These are phyloP conservation scores for Neodiprion lecontei DNA, from an alignment of 1,140 invertebrate species.

Conservation along the genomic window DNA sequence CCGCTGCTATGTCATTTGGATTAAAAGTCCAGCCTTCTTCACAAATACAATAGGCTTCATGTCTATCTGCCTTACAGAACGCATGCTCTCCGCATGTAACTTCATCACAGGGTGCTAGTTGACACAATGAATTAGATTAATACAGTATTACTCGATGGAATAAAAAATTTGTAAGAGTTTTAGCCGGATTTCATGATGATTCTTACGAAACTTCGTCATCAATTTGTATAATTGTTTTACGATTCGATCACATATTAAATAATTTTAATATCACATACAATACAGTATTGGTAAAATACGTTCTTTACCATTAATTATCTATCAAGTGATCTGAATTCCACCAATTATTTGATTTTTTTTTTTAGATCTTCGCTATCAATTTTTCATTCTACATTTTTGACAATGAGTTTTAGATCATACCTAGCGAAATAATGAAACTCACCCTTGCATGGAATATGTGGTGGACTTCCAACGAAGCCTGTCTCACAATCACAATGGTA, in stretches of 20 bases:
- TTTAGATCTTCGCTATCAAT: too few species aligned
- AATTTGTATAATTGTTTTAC: too few species aligned
- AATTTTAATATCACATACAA: too few species aligned
- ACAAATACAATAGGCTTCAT: constrained; percentile 91
- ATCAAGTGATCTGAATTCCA: too few species aligned
- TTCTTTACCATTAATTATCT: too few species aligned
- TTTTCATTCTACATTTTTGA: too few species aligned
- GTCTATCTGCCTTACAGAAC: constrained; percentile 86
- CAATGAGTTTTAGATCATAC: background rate
- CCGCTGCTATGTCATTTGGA: constrained; percentile 85
- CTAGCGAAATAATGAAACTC: constrained; percentile 18
- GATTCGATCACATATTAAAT: too few species aligned
- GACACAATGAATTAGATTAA: background rate
- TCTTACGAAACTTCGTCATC: constrained; percentile 15
- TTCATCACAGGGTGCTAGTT: constrained; percentile 85
- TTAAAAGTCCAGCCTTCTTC: constrained; percentile 94
- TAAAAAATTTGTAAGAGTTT: background rate
- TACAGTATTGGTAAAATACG: too few species aligned
- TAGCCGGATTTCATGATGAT: background rate
- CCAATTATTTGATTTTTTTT: too few species aligned
- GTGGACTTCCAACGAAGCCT: constrained; percentile 85
- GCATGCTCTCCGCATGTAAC: constrained; percentile 88
- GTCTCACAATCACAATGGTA: constrained; percentile 88
- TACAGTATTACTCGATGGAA: background rate
- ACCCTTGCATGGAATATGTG: constrained; percentile 80